Evolutionary conservation across 1,140 invertebrate species (phyloP), one percentile per base, ranked within the genome.

Genomic region (Hyphantria cunea): DNA sequence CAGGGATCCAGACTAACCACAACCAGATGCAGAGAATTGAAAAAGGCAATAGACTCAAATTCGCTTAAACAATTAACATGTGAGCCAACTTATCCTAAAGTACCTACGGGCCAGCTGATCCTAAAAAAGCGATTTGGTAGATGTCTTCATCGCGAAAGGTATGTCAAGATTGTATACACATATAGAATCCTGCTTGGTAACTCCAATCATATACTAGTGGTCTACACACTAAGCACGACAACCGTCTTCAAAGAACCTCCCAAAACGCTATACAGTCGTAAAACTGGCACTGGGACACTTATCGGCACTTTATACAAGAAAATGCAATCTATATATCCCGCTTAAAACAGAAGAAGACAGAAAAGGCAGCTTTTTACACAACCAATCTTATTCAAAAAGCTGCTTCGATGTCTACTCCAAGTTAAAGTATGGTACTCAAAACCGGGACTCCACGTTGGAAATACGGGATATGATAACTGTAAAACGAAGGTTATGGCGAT

Each of bases 151-250:
- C 37, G 7, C 37, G 0, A 39, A 39, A 10, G 37, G 37, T n/a
- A n/a, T n/a, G n/a, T n/a, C n/a, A n/a, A n/a, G 37, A 7, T 39
- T 39, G 7, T 39, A 39, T 7, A 39, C 37, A 39, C 2, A 39
- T 9, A 39, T 39, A 39, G n/a, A 39, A 34, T 34, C 33, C 6
- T 34, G 33, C 33, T 34, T 34, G 33, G 33, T 6, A 6, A 10
- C 10, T 66, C 60, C 4, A 12, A 55, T 14, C 67, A 69, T 41
- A 60, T 55, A n/a, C 66, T 60, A 14, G 64, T 66, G 0, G 49
- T 72, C 17, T 37, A 52, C 3, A 67, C 51, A 13, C 4, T 66
- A 9, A 64, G 34, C 11, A 61, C 50, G 8, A 52, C 37, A 11
- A 34, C 66, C 11, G 53, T 63, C 13, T 25, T 50, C 11, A n/a